Evolutionary conservation across 2,888 invertebrate species (phyloP), one percentile per base, ranked within the genome.

Genomic region (Epirrita christyi): DNA sequence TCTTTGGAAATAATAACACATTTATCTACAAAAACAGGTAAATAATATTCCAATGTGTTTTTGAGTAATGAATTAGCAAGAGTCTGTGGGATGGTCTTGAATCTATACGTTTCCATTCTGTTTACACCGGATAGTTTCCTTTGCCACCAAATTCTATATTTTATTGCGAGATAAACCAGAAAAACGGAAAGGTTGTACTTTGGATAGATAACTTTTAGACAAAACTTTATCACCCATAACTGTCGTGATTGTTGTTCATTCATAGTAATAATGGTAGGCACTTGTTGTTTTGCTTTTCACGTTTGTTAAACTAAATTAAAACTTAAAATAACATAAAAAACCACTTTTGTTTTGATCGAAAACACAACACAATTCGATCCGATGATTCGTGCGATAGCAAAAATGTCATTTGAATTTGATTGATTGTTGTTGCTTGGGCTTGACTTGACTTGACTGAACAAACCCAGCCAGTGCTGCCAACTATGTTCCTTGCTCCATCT

Each of bases 171-270:
- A 68, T 81, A 92, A 59, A 87, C 83, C 15, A 92, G 77, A 70
- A 92, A 92, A 56, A 76, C 75, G 68, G 85, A 80, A 62, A 69
- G 76, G 75, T 92, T 89, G 83, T 81, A 88, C 78, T 89, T 90
- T 80, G 92, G 92, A 82, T 88, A 91, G 54, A 86, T 73, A 66
- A 92, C 69, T 86, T 87, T 89, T 64, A 92, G 61, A 71, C 89
- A 88, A 78, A 85, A 88, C 71, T 88, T 88, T 78, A 88, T 71
- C 71, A 91, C 83, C 88, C 90, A 88, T 88, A 92, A 57, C 73
- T 86, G 85, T 28, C 68, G 62, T 55, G 61, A 63, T 57, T 71
- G 79, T 62, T 81, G 71, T 71, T 85, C 75, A 75, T 83, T 84
- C 91, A 92, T 92, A 85, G 68, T 89, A 59, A 48, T 44, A 47